Conservation (phyloP, 2,797 vertebrate genomes). For the Acanthurus tractus region DNA sequence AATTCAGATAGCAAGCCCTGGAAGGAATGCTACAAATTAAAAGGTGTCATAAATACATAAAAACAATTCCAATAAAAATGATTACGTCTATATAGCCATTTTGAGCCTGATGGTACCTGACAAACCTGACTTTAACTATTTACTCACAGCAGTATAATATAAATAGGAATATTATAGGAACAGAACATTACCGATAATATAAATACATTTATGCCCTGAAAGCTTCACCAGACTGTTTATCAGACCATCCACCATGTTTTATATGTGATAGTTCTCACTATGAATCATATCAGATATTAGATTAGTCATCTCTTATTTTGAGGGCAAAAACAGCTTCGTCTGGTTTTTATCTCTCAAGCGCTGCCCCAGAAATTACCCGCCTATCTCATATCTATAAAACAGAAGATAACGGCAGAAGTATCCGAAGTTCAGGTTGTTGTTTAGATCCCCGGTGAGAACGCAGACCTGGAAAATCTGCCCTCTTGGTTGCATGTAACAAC, state of each 20-base stretch:
- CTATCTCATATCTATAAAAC: constrained; percentile 26
- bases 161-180: constrained; percentile 11
- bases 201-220: constrained; percentile 21
- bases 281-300: constrained; percentile 60
- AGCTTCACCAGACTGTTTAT: constrained; percentile 42
- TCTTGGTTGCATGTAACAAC: constrained; percentile 7
- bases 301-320: constrained; percentile 50
- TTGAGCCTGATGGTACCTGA: too few relatives aligned
- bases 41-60: not conserved
- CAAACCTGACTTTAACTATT: constrained; percentile 6
- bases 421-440: constrained; percentile 23
- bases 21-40: not conserved
- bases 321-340: constrained; percentile 27
- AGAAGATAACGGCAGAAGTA: constrained; percentile 15
- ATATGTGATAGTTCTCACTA: constrained; percentile 25
- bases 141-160: not conserved
- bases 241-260: constrained; percentile 43
- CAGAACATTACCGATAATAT: constrained; percentile 19
- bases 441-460: constrained; percentile 13
- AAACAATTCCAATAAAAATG: too few relatives aligned
- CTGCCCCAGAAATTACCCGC: constrained; percentile 24
- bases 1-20: not conserved
- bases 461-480: constrained; percentile 11
- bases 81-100: too few relatives aligned
- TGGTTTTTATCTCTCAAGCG: constrained; percentile 46